Conservation (phyloP, 1,140 invertebrate genomes). For the Heliconius himera region DNA sequence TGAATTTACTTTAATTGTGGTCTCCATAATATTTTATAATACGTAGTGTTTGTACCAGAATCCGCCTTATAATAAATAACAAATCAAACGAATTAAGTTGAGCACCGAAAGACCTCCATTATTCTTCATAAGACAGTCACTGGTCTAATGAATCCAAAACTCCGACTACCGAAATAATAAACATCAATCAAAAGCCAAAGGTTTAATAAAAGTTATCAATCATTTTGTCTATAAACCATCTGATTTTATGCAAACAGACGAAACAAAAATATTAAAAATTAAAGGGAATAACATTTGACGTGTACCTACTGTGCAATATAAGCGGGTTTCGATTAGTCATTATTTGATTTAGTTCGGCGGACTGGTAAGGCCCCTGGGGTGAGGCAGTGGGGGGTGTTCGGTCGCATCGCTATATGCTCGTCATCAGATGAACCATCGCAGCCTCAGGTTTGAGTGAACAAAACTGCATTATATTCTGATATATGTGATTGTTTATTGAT, state of each 20-base stretch:
- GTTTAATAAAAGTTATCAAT: slow-evolving; percentile 79
- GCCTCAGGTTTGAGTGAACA: slow-evolving; percentile 54
- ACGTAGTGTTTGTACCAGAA: slow-evolving; percentile 58
- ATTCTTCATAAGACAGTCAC: slow-evolving; percentile 75
- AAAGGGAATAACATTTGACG: slow-evolving; percentile 77
- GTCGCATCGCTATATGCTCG: slow-evolving; percentile 61
- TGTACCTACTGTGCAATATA: slow-evolving; percentile 81
- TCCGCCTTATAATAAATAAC: slow-evolving; percentile 46
- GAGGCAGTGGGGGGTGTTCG: slow-evolving; percentile 67
- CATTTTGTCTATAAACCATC: slow-evolving; percentile 78
- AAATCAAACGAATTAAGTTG: slow-evolving; percentile 49
- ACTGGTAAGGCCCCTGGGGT: slow-evolving; percentile 63
- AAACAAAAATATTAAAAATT: slow-evolving; percentile 76
- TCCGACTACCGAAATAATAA: slow-evolving; percentile 80
- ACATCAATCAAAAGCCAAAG: slow-evolving; percentile 77
- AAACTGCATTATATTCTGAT: slow-evolving; percentile 43
- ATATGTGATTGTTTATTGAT: slow-evolving; percentile 1
- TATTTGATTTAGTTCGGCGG: slow-evolving; percentile 81
- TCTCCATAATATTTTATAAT: slow-evolving; percentile 55
- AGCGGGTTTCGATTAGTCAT: slow-evolving; percentile 81
- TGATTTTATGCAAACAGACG: slow-evolving; percentile 75
- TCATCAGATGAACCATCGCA: slow-evolving; percentile 72
- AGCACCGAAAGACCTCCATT: slow-evolving; percentile 63
- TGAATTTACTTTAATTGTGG: slow-evolving; percentile 66
- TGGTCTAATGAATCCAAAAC: slow-evolving; percentile 78